phyloP scores from a whole-genome alignment of 2,797 vertebrate species.

The Glossophaga mutica region DNA sequence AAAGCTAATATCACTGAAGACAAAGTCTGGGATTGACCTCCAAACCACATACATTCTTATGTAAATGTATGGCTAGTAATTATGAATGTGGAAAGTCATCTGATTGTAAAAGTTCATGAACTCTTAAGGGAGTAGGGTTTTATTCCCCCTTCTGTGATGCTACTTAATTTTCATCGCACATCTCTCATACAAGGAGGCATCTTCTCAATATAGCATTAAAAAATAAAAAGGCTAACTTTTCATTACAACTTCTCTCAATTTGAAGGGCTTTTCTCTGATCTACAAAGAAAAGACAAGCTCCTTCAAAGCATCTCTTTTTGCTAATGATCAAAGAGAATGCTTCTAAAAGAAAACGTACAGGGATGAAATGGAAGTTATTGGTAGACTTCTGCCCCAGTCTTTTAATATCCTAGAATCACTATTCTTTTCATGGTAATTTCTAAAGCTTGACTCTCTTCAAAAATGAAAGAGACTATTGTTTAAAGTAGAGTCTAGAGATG shows the following conservation, averaged over 20 bases:
- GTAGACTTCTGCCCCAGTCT: background rate
- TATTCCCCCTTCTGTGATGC: background rate
- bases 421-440: slow-evolving; percentile 18
- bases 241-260: background rate
- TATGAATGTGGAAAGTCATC: background rate
- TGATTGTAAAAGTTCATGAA: background rate
- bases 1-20: background rate
- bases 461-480: background rate
- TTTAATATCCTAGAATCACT: background rate
- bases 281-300: slow-evolving; percentile 43
- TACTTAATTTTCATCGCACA: slow-evolving; percentile 10
- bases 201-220: slow-evolving; percentile 54
- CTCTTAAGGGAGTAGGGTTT: background rate
- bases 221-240: slow-evolving; percentile 22
- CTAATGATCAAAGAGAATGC: slow-evolving; percentile 52
- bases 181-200: background rate
- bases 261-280: slow-evolving; percentile 48
- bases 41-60: background rate
- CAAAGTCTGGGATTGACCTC: background rate
- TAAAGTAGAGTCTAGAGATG: background rate
- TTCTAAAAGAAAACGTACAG: slow-evolving; percentile 12
- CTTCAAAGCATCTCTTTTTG: slow-evolving; percentile 35
- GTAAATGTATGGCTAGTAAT: background rate
- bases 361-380: background rate
- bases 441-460: background rate